A percentile compares a stretch with the other conserved stretches of the same genome.
These are phyloP conservation scores for Amazona guildingii DNA, from an alignment of 2,113 vertebrate genomes.

Conservation along the genomic window DNA sequence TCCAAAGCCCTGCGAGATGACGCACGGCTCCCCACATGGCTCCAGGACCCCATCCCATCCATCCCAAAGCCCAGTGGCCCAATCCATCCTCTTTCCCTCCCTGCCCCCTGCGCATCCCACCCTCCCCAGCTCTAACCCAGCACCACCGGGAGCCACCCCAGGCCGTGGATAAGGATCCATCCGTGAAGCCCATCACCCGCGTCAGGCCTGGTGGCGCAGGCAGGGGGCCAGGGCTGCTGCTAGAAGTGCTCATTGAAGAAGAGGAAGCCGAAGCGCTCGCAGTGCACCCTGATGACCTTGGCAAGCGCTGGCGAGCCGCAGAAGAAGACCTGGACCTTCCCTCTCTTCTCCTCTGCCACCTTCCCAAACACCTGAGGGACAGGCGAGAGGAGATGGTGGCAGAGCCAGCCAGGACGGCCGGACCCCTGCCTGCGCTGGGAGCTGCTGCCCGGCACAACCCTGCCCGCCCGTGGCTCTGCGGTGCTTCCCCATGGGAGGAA, in stretches of 20 bases:
- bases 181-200: background rate
- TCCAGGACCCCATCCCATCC: background rate
- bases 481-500: background rate
- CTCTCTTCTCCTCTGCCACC: conserved; percentile 81
- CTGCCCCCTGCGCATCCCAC: background rate
- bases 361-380: conserved; percentile 82
- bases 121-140: background rate
- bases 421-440: background rate
- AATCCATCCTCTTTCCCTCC: background rate
- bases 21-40: background rate
- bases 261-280: conserved; percentile 80
- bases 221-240: rapidly evolving
- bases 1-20: too few relatives aligned
- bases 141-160: rapidly evolving
- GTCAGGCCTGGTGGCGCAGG: background rate
- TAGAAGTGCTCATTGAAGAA: conserved; percentile 90
- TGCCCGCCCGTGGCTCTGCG: rapidly evolving
- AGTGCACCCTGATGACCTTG: conserved; percentile 79
- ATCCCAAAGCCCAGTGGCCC: rapidly evolving
- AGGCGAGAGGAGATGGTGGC: background rate
- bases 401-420: too few relatives aligned
- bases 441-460: background rate
- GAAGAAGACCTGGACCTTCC: conserved; percentile 87
- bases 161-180: background rate
- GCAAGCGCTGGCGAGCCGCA: conserved; percentile 83